Evolutionary conservation across 2,797 vertebrate genomes (phyloP), one percentile per base, ranked within the genome.

Genomic region (Falco cherrug): DNA sequence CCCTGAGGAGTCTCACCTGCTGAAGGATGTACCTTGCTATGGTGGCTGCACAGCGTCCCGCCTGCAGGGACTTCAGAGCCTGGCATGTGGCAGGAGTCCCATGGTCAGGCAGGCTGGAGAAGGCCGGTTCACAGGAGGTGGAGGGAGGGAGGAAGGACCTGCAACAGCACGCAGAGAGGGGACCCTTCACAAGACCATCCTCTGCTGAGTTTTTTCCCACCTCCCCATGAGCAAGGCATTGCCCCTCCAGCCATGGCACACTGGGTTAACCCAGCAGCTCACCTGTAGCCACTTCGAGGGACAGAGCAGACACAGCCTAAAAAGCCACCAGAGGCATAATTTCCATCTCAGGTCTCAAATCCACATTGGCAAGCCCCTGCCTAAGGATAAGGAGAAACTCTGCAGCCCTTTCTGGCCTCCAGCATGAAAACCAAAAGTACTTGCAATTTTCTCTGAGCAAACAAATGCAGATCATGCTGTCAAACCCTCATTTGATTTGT

Each of bases 401-500:
- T 1, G 0, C 24, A 71, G 82, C 54, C 6, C 43, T 70, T 80
- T 56, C 21, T 56, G 68, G 65, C 50, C 59, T 84, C 50, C 74
- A 71, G 29, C 77, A 31, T 1, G 1, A 84, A 89, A 74, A 65
- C 22, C 41, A 54, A 81, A 91, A 92, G n/a, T 51, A 43, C 59
- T 73, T 84, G 57, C 71, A 56, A 64, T 95, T 95, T 93, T 77
- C 64, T 91, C 73, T 31, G 89, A 95, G 64, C 84, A 95, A 94
- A 91, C 28, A 83, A 87, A 68, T 6, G 48, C 74, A 94, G 80
- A 87, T 73, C 74, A 43, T 25, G 35, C 77, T 93, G 92, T 90
- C 88, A 84, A 59, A 76, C 20, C 17, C 33, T 89, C 88, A 91
- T 84, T 95, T 86, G 74, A 92, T 89, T 94, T 86, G 80, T 77